Evolutionary conservation across 2,888 invertebrate genomes (phyloP), one percentile per base, ranked within the genome.

Genomic region (Xestia ashworthii): DNA sequence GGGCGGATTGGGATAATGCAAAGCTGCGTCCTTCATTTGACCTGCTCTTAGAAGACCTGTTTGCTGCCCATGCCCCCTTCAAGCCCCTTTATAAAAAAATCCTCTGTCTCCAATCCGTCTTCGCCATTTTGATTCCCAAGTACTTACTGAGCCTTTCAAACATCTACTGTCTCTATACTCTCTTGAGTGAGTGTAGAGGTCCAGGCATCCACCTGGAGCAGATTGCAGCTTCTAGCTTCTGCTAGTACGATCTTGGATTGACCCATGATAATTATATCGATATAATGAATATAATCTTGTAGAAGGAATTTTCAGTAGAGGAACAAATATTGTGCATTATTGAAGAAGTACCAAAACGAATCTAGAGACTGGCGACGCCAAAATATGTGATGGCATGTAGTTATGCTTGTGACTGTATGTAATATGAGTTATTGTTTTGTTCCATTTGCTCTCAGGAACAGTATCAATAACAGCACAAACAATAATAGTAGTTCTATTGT

Each of bases 391-490:
- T 64, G 64, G 41, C 64, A 44, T 41, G 64, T 41, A n/a, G 8
- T 65, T 14, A 14, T 65, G n/a, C 44, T 65, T 0, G 44, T 65
- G 65, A 65, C 25, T 65, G n/a, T 53, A 46, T 46, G 25, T 44
- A 32, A 25, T 32, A 32, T 58, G 14, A 48, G 55, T 78, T 74
- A 69, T 38, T 58, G 14, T 48, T 55, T 55, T 79, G n/a, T 65
- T 65, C 41, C 14, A 78, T 72, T 48, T 19, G 38, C 46, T 78
- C 55, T 50, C 32, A n/a, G 25, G 19, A 19, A 65, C 19, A 19
- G 41, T 65, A 72, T 55, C 25, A 79, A 55, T 48, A 66, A 53
- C 38, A 65, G 25, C 38, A 72, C 32, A 78, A 58, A 65, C 44
- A 65, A 14, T 16, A 66, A 38, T 58, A 50, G 60, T 55, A 48